A percentile compares a stretch with the other conserved stretches of the same genome.
Evolutionary conservation across 2,797 vertebrate genomes (phyloP).

Genomic region (Eurystomus glaucurus): DNA sequence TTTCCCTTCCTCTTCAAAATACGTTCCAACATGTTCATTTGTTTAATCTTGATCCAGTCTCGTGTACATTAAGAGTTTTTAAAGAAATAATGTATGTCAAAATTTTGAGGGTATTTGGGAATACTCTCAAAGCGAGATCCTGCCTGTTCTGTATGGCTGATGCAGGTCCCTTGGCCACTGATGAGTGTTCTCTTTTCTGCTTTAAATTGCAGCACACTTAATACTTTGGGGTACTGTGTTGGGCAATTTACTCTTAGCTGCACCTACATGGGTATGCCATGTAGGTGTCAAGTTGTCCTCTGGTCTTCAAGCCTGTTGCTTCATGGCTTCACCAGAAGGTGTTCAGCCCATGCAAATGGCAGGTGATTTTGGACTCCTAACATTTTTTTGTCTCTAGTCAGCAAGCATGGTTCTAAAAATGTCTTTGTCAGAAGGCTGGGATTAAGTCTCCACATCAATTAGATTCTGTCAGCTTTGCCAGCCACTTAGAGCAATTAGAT

Average conservation of each 20-base stretch:
- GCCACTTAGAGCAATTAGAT: neutral
- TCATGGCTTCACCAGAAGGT: neutral
- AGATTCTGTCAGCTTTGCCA: constrained; percentile 5
- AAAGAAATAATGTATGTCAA: neutral
- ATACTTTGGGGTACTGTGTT: neutral
- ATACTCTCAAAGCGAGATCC: neutral
- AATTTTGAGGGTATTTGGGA: neutral
- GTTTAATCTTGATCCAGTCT: neutral
- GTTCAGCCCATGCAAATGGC: neutral
- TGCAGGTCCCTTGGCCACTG: neutral
- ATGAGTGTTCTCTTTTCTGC: neutral
- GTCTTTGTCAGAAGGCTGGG: neutral
- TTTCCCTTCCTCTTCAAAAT: constrained; percentile 29
- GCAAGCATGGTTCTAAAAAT: neutral
- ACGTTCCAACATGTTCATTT: neutral
- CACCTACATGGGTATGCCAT: neutral
- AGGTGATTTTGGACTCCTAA: neutral
- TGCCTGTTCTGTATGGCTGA: neutral
- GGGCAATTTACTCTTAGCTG: neutral
- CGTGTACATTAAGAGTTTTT: neutral
- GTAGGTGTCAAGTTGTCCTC: neutral
- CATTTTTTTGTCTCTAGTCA: neutral
- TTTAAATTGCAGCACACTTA: neutral
- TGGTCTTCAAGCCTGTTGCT: neutral
- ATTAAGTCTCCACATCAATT: neutral